Evolutionary conservation across 2,113 vertebrate genomes (phyloP), one percentile per base, ranked within the genome.

Genomic region (Percopsis transmontana): DNA sequence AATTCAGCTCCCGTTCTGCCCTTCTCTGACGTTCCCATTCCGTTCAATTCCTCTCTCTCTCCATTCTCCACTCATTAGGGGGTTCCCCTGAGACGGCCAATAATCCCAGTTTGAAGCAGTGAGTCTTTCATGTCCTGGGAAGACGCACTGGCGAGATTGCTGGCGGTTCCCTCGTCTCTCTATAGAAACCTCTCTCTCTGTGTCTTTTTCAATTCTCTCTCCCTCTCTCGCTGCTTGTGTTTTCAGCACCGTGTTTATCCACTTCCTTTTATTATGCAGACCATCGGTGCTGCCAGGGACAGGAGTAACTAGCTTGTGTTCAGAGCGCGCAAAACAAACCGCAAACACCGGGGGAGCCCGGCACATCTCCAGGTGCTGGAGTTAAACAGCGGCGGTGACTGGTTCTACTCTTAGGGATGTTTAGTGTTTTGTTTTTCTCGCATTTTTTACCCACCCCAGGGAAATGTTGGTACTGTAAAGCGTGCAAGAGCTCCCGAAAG

Each of bases 61-160:
- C 66, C 70, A 58, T 75, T 67, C 76, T 55, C 54, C 19, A 63
- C 72, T 87, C 79, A 77, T 87, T 78, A 77, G 61, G 72, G 68
- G 60, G 76, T 66, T 87, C 85, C 84, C 85, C 57, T 75, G 85
- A 85, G 87, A 67, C 57, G 58, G 45, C 56, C 51, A 58, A 80
- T 87, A 86, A 86, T 88, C 89, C 87, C 81, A 77, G 80, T 82
- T 83, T 11, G 72, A 71, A 70, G 71, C 70, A 57, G 44, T 4
- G 8, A 73, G 72, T 72, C 87, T 86, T 84, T 88, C 78, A 89
- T 79, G 84, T 88, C 81, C 72, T 84, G 80, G 77, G 85, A 88
- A 86, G 87, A 81, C 77, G 48, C n/a, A 14, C 60, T 71, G 66
- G 65, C 6, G 33, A 79, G 70, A 83, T 74, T 4, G 50, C 71